Conservation (phyloP, 2,797 vertebrate species). For the Tamandua tetradactyla region DNA sequence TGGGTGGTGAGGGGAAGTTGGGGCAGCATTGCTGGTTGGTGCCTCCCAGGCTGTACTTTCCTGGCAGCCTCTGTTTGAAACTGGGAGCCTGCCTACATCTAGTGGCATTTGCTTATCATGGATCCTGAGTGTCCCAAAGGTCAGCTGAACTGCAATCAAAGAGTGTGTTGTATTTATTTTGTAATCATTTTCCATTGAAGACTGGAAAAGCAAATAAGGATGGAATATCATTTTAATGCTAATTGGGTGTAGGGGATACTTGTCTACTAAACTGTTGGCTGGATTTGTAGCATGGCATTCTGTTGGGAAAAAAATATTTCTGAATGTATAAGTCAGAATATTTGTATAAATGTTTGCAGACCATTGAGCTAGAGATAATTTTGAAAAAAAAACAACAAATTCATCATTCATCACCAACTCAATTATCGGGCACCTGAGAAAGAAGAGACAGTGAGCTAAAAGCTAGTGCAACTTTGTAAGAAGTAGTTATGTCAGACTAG, state of each 20-base stretch:
- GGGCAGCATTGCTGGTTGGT: neutral
- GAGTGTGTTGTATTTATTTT: neutral
- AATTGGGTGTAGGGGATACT: fast-evolving
- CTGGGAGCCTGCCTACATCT: neutral
- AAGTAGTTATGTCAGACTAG: neutral
- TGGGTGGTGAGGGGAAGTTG: neutral
- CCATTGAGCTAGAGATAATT: neutral
- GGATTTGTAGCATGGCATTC: neutral
- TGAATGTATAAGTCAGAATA: slow-evolving; percentile 1
- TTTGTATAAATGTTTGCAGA: neutral
- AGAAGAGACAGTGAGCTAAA: neutral
- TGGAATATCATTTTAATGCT: neutral
- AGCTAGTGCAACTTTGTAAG: neutral
- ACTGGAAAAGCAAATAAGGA: neutral
- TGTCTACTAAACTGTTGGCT: neutral
- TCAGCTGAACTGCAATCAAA: neutral
- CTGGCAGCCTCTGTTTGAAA: neutral
- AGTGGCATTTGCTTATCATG: neutral
- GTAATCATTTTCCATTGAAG: neutral
- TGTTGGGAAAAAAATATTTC: neutral
- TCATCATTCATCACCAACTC: neutral
- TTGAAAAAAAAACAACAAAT: neutral
- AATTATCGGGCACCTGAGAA: neutral
- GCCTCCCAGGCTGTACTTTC: neutral
- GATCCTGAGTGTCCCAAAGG: neutral